Base-by-base conservation (phyloP, 2,888 invertebrate genomes). In the Pelosia muscerda region DNA sequence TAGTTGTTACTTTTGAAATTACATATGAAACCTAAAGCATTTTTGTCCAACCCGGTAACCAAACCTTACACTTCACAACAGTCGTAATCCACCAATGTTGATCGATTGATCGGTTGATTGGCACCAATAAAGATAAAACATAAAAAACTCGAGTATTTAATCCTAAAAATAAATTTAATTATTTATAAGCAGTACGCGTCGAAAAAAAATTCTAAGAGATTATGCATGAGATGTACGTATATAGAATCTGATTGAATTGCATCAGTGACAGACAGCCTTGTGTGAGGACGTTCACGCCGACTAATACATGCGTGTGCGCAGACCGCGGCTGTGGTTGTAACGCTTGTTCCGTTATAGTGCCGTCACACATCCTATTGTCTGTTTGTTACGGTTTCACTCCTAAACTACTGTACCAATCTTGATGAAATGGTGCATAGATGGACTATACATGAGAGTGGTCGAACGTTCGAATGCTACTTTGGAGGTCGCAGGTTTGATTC, bases 191-290 rank as follows among this genome's bases (percentile, higher is more conserved):
- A 60, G 61, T 69, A 67, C 61, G 23, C 22, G 19, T 49, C 61
- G 31, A 69, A 74, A 74, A 74, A 77, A 22, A 34, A 73, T 68
- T 66, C 38, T 64, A 61, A 65, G 66, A n/a, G 28, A 66, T 76
- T 74, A 76, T 77, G 72, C 73, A 77, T 81, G 75, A 75, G 42
- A 67, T 70, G 25, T 75, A 76, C 71, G 73, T 79, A 74, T 77
- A 76, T 75, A 72, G 78, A 77, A 78, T 81, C 77, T 83, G 73
- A 84, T 84, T 85, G 81, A 81, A 82, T 86, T 83, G 84, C 80
- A 82, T 75, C 75, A 71, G 71, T 76, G 74, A 74, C 85, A 87
- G 86, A 86, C 88, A 88, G 81, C 91, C 91, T 91, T 91, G 89
- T 80, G 73, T 68, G 85, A 85, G 90, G 88, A 75, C 88, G 86